These are phyloP conservation scores for Boleophthalmus pectinirostris DNA, from an alignment of 2,113 vertebrate species.

Conservation along the genomic window DNA sequence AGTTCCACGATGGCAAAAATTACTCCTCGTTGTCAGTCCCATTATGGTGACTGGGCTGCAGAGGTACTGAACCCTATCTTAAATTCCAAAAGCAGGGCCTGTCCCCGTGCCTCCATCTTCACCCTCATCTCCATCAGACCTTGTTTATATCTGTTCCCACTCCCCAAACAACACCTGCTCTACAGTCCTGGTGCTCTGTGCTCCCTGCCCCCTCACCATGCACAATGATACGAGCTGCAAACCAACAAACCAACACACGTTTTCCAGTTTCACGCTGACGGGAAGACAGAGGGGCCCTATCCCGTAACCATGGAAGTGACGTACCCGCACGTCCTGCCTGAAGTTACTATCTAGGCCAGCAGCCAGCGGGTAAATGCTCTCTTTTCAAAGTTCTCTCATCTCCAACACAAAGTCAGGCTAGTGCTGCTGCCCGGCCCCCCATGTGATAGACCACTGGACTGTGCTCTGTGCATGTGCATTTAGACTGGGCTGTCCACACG, in stretches of 20 bases:
- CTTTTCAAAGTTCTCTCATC: slow-evolving; percentile 48
- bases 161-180: slow-evolving; percentile 43
- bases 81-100: slow-evolving; percentile 20
- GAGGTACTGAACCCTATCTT: background rate
- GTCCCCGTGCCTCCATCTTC: slow-evolving; percentile 60
- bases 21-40: background rate
- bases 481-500: background rate
- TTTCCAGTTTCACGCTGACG: slow-evolving; percentile 80
- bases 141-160: slow-evolving; percentile 68
- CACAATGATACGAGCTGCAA: slow-evolving; percentile 51
- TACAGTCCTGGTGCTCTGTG: slow-evolving; percentile 59
- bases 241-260: slow-evolving; percentile 64
- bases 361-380: slow-evolving; percentile 74
- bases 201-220: slow-evolving; percentile 35
- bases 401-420: slow-evolving; percentile 48
- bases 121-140: slow-evolving; percentile 58
- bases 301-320: slow-evolving; percentile 79
- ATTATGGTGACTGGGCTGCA: background rate
- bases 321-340: slow-evolving; percentile 79
- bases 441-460: background rate
- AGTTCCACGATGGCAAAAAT: background rate
- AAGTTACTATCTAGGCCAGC: slow-evolving; percentile 78
- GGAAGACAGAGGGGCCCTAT: slow-evolving; percentile 76
- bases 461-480: slow-evolving; percentile 13
- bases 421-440: slow-evolving; percentile 16